These are phyloP conservation scores for Mastomys coucha DNA, from an alignment of 2,113 vertebrate genomes.

Conservation along the genomic window DNA sequence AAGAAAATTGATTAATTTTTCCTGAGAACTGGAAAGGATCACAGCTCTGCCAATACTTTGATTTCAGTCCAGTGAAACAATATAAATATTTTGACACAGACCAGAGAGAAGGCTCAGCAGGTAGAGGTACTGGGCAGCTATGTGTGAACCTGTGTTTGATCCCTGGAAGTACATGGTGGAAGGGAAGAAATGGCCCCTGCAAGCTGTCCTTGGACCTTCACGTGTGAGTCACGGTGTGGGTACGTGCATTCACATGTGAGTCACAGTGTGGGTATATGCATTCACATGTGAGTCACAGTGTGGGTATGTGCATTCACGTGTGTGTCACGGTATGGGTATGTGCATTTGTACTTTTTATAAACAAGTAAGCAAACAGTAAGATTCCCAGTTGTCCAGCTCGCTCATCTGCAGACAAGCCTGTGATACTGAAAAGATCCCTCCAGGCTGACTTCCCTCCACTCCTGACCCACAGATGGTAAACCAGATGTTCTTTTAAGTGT, in stretches of 20 bases:
- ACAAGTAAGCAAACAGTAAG: neutral
- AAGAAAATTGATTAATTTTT: neutral
- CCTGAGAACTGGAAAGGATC: neutral
- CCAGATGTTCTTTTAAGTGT: neutral
- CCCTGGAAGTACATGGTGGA: neutral
- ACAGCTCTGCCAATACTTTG: neutral
- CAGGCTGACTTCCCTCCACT: neutral
- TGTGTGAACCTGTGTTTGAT: neutral
- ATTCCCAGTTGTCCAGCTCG: neutral
- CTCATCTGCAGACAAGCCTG: neutral
- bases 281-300: neutral
- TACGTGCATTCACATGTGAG: neutral
- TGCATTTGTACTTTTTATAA: neutral
- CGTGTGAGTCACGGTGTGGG: neutral
- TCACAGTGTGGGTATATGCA: neutral
- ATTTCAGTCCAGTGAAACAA: slow-evolving; percentile 5
- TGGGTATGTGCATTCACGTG: neutral
- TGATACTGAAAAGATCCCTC: neutral
- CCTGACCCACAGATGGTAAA: slow-evolving; percentile 18
- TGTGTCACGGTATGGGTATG: neutral
- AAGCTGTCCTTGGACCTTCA: neutral
- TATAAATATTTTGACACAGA: neutral
- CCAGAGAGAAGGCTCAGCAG: neutral
- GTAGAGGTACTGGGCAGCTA: neutral
- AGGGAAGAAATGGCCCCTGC: neutral